Base-by-base conservation (phyloP, 35 echinoderm and acorn worm genomes). In the Holothuria glaberrima region DNA sequence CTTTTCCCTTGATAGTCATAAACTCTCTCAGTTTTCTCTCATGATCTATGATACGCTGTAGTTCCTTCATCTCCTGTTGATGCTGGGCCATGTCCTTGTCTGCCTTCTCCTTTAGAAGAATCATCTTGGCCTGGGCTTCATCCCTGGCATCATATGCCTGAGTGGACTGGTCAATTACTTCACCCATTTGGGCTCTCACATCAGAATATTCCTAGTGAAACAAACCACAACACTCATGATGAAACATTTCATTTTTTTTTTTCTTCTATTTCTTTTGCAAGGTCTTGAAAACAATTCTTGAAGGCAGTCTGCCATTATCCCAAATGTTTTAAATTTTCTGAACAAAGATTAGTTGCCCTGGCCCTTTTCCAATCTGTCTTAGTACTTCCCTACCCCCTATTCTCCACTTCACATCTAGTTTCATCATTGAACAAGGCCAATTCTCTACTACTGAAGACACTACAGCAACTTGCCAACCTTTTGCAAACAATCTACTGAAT, bases 101-200 rank as follows among this genome's bases (percentile, higher is more conserved):
- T 21, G 97, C 93, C 62, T 95, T 99, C 69, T 99, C 97, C 77
- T 99, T 99, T 52, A 99, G 90, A 5, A 99, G 88, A 35, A 99
- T 99, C 90, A 99, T 99, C 89, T 99, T 99, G 44, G 93, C 97
- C 89, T 99, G 97, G 31, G 97, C 97, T 80, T 99, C 97, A 74
- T 99, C 97, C 52, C 97, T 52, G 4, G 71, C 28, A 63, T 99
- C 97, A 62, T 99, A 99, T 16, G 97, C 97, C 44, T 95, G 93
- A 21, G 97, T 99, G 10, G 97, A 99, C 83, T 99, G 97, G 85
- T 99, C 97, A 22, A 99, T 99, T 13, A 99, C 97, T 69, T 99
- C 97, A 31, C 97, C 97, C 33, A 95, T 95, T 35, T 95, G 87
- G 75, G 94, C 90, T 16, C 93, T 87, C 21, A 93, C 50, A 17